phyloP scores from a whole-genome alignment of 2,113 vertebrate genomes.

The Riparia riparia region DNA sequence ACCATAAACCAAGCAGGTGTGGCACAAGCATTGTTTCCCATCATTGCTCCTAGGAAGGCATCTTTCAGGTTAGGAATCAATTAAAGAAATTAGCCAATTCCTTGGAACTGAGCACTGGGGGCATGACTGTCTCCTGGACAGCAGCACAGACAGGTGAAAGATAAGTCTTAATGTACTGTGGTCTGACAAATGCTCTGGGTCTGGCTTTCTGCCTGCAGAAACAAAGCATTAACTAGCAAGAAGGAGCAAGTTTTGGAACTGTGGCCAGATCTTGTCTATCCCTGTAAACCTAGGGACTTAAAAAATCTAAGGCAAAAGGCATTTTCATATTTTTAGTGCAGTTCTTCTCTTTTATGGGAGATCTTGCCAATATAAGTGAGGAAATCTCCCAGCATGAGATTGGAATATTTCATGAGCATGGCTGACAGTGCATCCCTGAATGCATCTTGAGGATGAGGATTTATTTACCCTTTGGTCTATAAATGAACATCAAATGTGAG shows the following conservation, averaged over 20 bases:
- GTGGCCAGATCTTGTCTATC: background rate
- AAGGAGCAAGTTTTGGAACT: background rate
- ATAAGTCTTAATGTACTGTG: background rate
- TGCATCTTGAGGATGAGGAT: background rate
- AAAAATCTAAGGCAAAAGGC: background rate
- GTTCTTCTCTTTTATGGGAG: background rate
- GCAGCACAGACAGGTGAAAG: background rate
- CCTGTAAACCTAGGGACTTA: background rate
- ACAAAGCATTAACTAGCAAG: background rate
- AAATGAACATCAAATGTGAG: background rate
- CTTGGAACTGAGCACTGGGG: background rate
- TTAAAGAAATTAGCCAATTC: background rate
- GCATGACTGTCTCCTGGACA: background rate
- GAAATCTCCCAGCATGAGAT: background rate
- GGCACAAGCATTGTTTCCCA: background rate
- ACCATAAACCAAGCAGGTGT: background rate
- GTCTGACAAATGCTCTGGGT: background rate
- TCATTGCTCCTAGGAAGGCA: background rate
- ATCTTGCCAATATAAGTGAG: background rate
- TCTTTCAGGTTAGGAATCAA: background rate
- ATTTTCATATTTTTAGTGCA: background rate
- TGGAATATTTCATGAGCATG: background rate
- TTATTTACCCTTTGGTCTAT: constrained; percentile 3
- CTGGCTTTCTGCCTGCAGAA: background rate
- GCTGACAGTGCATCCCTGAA: background rate